A percentile compares a stretch with the other conserved stretches of the same genome.
phyloP scores from a whole-genome alignment of 2,113 vertebrate species.

The Oryzias woworae region DNA sequence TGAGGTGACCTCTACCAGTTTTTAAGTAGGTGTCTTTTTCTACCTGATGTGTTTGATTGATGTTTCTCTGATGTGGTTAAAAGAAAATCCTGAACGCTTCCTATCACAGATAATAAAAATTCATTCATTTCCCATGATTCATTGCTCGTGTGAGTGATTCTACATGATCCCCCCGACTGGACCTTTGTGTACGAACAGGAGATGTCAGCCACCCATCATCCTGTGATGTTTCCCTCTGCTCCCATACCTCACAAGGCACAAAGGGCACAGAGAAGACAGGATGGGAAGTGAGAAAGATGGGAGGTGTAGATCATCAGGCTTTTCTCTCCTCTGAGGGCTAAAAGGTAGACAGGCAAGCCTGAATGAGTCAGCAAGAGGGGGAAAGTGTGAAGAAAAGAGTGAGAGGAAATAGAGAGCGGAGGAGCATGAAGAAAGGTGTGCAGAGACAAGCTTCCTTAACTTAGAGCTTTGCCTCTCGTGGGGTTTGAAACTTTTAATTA shows the following conservation, averaged over 20 bases:
- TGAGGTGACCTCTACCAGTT: slow-evolving; percentile 17
- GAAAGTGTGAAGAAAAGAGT: slow-evolving; percentile 29
- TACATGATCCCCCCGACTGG: not conserved
- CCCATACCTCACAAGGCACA: slow-evolving; percentile 28
- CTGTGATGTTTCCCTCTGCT: slow-evolving; percentile 31
- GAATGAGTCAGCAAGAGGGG: slow-evolving; percentile 19
- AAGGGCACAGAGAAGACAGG: slow-evolving; percentile 12
- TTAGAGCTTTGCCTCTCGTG: slow-evolving; percentile 20
- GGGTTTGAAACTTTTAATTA: slow-evolving; percentile 25
- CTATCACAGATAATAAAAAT: slow-evolving; percentile 2
- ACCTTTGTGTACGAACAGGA: slow-evolving; percentile 20
- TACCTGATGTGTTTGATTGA: not conserved
- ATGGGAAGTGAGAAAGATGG: slow-evolving; percentile 26
- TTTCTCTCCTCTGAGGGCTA: slow-evolving; percentile 28
- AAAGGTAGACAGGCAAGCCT: slow-evolving; percentile 20
- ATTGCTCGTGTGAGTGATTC: not conserved
- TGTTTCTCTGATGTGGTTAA: not conserved
- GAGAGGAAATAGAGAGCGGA: slow-evolving; percentile 19
- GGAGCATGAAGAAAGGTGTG: slow-evolving; percentile 5
- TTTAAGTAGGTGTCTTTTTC: not conserved
- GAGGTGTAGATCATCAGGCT: slow-evolving; percentile 40
- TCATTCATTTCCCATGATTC: slow-evolving; percentile 12
- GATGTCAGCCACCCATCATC: slow-evolving; percentile 23
- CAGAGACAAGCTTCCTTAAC: slow-evolving; percentile 8
- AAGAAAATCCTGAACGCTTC: not conserved